These are phyloP conservation scores for Blomia tropicalis DNA, from an alignment of 2,888 invertebrate species.

Conservation along the genomic window DNA sequence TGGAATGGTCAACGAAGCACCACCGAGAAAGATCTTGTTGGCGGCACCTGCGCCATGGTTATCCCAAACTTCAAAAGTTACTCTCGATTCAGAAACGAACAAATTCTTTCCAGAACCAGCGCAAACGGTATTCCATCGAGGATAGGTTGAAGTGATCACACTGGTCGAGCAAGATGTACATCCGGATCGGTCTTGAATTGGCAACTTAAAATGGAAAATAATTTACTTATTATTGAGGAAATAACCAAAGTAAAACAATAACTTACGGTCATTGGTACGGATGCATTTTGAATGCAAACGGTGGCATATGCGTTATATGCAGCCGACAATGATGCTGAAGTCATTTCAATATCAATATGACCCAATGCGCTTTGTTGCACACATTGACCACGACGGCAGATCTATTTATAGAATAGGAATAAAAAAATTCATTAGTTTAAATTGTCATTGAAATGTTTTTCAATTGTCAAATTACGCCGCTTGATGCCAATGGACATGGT, in stretches of 20 bases:
- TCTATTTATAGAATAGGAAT: neutral
- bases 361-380: slow-evolving; percentile 1
- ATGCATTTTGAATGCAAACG: slow-evolving; percentile 17
- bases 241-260: neutral
- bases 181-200: neutral
- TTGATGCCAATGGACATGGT: slow-evolving; percentile 3
- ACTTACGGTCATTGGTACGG: neutral
- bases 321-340: neutral
- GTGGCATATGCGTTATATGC: slow-evolving; percentile 14
- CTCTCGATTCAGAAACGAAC: neutral
- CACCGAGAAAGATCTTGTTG: slow-evolving; percentile 15
- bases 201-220: neutral
- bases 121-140: slow-evolving; percentile 10
- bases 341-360: slow-evolving; percentile 21
- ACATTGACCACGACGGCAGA: slow-evolving; percentile 11
- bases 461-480: neutral
- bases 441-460: no score
- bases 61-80: slow-evolving; percentile 19
- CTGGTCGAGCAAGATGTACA: slow-evolving; percentile 10
- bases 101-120: neutral
- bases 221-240: neutral
- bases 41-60: neutral
- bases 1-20: slow-evolving; percentile 4
- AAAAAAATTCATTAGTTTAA: neutral
- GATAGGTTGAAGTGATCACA: neutral